Evolutionary conservation across 1,140 invertebrate genomes (phyloP).

Genomic region (Lasioglossum albipes): DNA sequence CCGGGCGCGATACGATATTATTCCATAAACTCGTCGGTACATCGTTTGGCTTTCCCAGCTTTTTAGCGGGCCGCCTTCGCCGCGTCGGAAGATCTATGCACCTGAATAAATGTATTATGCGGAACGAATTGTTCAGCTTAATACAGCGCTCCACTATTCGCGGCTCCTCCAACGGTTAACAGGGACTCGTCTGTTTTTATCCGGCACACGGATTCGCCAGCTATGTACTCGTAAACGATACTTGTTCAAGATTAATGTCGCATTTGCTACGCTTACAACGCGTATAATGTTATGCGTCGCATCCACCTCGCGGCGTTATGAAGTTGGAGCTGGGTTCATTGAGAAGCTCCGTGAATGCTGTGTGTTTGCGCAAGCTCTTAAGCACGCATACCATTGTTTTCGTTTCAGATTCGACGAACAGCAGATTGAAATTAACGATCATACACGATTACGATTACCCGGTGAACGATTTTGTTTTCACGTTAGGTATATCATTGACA

Average conservation of each 20-base stretch:
- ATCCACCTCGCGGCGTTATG: constrained; percentile 3
- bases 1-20: constrained; percentile 22
- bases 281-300: constrained; percentile 21
- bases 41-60: constrained; percentile 2
- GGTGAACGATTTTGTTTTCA: no score
- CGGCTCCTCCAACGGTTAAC: constrained; percentile 3
- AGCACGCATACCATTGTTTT: not conserved
- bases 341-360: not conserved
- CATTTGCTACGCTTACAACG: constrained; percentile 20
- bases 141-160: constrained; percentile 9
- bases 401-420: not conserved
- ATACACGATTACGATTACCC: not conserved
- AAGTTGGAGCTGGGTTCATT: not conserved
- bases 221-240: not conserved
- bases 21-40: constrained; percentile 7
- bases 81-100: constrained; percentile 13
- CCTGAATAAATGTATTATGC: not conserved
- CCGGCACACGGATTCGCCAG: no score
- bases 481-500: no score
- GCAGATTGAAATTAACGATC: not conserved
- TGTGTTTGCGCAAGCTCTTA: not conserved
- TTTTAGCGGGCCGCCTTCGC: not conserved
- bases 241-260: constrained; percentile 30
- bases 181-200: constrained; percentile 9
- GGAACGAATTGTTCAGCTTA: constrained; percentile 16